Conservation (phyloP, 2,113 vertebrate species). For the Grammomys dolichurus region DNA sequence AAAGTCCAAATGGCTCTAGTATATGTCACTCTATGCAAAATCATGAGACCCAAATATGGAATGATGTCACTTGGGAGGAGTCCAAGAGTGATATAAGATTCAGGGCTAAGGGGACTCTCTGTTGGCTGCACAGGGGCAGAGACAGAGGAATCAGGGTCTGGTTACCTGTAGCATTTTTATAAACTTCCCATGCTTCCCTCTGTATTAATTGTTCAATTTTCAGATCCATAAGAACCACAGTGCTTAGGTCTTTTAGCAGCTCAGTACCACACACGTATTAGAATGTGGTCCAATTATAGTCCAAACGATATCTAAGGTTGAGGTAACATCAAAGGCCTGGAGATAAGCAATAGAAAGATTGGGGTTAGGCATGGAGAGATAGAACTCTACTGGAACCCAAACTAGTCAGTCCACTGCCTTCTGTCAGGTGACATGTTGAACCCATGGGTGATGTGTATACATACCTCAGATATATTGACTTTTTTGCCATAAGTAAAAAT, state of each 20-base stretch:
- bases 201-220: not conserved
- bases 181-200: not conserved
- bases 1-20: not conserved
- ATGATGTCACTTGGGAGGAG: not conserved
- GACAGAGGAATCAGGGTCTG: not conserved
- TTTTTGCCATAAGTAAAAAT: not conserved
- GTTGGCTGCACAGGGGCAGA: too few relatives aligned
- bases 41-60: not conserved
- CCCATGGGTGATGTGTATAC: not conserved
- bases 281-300: not conserved
- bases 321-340: not conserved
- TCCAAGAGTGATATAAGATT: not conserved
- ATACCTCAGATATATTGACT: not conserved
- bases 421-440: not conserved
- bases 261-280: not conserved
- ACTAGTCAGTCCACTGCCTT: not conserved
- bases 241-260: not conserved
- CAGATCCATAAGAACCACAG: not conserved
- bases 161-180: not conserved
- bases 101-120: too few relatives aligned
- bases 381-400: not conserved
- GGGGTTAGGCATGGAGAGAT: not conserved
- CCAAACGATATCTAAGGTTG: not conserved
- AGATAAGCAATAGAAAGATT: not conserved
- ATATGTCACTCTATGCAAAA: rapidly evolving